Conservation (phyloP, 2,888 invertebrate species). For the Athalia rosae region DNA sequence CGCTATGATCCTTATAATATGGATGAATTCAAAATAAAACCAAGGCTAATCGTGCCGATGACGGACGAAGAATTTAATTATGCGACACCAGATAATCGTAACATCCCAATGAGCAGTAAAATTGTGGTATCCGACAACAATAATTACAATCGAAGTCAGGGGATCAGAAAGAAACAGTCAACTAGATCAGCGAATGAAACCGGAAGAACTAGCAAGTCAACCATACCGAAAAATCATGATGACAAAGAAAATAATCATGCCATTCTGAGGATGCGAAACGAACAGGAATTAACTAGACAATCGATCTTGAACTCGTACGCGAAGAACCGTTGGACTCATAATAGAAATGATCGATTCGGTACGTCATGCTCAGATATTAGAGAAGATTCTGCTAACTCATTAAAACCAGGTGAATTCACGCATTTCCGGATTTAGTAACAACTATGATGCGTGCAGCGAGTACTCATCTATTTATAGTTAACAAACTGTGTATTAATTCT, state of each 20-base stretch:
- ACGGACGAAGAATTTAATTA: too few species aligned
- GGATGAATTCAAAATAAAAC: too few species aligned
- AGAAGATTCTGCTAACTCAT: constrained; percentile 9
- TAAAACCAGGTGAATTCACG: constrained; percentile 51
- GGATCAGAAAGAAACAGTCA: neutral
- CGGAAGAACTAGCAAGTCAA: neutral
- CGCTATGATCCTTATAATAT: too few species aligned
- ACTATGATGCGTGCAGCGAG: neutral
- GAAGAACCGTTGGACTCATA: neutral
- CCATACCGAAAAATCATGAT: neutral
- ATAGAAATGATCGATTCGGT: neutral
- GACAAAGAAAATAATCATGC: constrained; percentile 26
- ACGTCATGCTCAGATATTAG: neutral
- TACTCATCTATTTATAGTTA: constrained; percentile 1
- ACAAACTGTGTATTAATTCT: neutral
- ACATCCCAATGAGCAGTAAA: too few species aligned
- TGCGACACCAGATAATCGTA: too few species aligned
- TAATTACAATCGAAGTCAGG: too few species aligned
- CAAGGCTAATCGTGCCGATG: too few species aligned
- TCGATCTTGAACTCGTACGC: neutral
- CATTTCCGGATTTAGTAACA: constrained; percentile 59
- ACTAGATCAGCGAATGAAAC: neutral
- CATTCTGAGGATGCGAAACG: neutral
- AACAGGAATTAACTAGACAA: constrained; percentile 1
- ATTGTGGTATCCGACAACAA: too few species aligned